Evolutionary conservation across 2,888 invertebrate species (phyloP).

Genomic region (Tipula lateralis): DNA sequence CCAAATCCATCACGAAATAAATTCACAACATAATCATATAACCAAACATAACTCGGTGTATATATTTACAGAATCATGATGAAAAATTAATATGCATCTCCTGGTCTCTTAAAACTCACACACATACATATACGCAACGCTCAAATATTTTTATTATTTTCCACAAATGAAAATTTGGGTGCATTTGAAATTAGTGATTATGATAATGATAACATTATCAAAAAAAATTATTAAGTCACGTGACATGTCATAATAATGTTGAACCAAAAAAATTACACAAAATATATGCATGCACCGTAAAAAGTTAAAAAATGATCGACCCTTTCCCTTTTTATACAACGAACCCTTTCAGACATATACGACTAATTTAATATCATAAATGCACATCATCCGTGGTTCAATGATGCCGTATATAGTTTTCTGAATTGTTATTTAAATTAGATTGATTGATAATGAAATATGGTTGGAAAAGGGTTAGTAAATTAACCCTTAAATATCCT

Average conservation of each 20-base stretch:
- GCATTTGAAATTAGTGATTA: not conserved
- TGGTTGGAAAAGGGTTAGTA: not conserved
- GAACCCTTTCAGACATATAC: not conserved
- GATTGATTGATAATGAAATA: slow-evolving; percentile 19
- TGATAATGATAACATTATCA: not conserved
- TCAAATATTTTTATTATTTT: not conserved
- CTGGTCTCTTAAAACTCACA: no score
- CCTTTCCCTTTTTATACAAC: not conserved
- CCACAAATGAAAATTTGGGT: not conserved
- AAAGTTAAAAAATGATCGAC: not conserved
- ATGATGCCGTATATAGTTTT: not conserved
- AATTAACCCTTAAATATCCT: slow-evolving; percentile 13
- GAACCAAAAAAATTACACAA: not conserved
- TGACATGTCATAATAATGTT: slow-evolving; percentile 9
- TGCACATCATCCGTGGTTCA: slow-evolving; percentile 4
- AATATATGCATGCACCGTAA: not conserved
- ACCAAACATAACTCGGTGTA: not conserved
- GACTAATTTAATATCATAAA: slow-evolving; percentile 14
- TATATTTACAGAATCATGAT: not conserved
- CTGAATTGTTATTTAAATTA: slow-evolving; percentile 3
- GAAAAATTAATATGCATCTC: not conserved
- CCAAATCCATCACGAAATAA: not conserved
- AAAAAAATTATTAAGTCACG: slow-evolving; percentile 6
- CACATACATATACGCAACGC: not conserved
- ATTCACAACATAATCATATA: not conserved